Base-by-base conservation (phyloP, 2,888 invertebrate genomes). In the Ormia ochracea region DNA sequence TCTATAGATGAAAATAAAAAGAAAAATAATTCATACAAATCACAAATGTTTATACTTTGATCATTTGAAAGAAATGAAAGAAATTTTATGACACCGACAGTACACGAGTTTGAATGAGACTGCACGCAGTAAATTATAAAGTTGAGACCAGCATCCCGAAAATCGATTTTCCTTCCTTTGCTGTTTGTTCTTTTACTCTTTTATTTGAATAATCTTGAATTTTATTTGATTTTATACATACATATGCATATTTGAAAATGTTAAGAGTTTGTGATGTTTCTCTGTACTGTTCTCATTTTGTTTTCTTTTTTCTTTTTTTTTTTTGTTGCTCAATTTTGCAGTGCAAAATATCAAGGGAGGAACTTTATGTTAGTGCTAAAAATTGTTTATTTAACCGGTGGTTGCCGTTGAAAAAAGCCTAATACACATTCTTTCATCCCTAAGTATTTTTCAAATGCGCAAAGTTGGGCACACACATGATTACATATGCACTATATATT, bases 31-130 rank as follows among this genome's bases (percentile, higher is more conserved):
- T 58, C 63, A 81, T 66, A 81, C 73, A 59, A 79, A 74, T 65
- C 58, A 66, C 54, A 68, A 76, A 76, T 61, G 65, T 79, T 50
- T 69, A 61, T 58, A 59, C 63, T 68, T 41, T 38, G 19, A 58
- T 45, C 33, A 63, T 50, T 17, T 50, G 45, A 70, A 75, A 63
- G 36, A 66, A 61, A 59, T 50, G 45, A 70, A 75, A 63, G 36
- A 66, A 61, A 59, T 70, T 56, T 78, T 69, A 63, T 80, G 78
- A 81, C 66, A 81, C 76, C 78, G 78, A 82, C 81, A 70, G 81
- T 77, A 75, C 82, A 70, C 81, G 75, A 81, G 81, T 81, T 83
- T 83, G 79, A 68, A 77, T 78, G 69, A 83, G 82, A 83, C 83
- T 83, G 81, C 68, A 65, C 33, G 54, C 77, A 77, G 77, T 69